Conservation (phyloP, 1,140 invertebrate species). For the Zaprionus camerounensis region DNA sequence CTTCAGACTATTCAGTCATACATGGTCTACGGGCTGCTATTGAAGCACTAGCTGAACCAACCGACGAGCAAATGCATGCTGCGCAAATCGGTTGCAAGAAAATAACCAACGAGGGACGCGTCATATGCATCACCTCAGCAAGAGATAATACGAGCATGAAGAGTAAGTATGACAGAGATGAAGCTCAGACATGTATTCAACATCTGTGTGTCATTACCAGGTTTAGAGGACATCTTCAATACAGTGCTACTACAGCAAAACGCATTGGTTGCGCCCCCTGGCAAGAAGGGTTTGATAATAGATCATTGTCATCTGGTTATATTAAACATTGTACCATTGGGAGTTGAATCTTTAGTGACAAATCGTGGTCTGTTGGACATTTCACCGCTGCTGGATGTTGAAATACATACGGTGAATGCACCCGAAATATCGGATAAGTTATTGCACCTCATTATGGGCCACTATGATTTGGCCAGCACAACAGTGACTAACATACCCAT, state of each 20-base stretch:
- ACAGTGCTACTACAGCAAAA: slow-evolving; percentile 92
- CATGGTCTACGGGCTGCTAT: slow-evolving; percentile 95
- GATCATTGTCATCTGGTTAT: slow-evolving; percentile 95
- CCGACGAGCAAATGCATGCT: slow-evolving; percentile 87
- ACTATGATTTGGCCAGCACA: slow-evolving; percentile 97
- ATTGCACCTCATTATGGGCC: slow-evolving; percentile 90
- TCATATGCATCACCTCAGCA: slow-evolving; percentile 95
- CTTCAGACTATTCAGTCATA: slow-evolving; percentile 89
- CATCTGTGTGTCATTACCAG: slow-evolving; percentile 6
- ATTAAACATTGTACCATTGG: slow-evolving; percentile 93
- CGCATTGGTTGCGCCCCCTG: slow-evolving; percentile 88
- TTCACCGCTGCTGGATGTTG: slow-evolving; percentile 87
- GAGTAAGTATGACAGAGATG: slow-evolving; percentile 76
- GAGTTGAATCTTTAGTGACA: slow-evolving; percentile 89
- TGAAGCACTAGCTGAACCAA: slow-evolving; percentile 92
- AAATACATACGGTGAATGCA: slow-evolving; percentile 90
- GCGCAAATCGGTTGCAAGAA: slow-evolving; percentile 57
- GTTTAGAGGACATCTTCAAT: slow-evolving; percentile 92
- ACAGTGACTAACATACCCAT: slow-evolving; percentile 99
- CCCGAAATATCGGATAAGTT: slow-evolving; percentile 88
- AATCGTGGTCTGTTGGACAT: slow-evolving; percentile 88
- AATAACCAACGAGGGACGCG: slow-evolving; percentile 88
- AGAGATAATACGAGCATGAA: slow-evolving; percentile 93
- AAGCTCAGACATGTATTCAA: neutral
- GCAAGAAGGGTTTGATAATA: slow-evolving; percentile 88